phyloP scores from a whole-genome alignment of 1,140 invertebrate species.

The Orchestia grillus region DNA sequence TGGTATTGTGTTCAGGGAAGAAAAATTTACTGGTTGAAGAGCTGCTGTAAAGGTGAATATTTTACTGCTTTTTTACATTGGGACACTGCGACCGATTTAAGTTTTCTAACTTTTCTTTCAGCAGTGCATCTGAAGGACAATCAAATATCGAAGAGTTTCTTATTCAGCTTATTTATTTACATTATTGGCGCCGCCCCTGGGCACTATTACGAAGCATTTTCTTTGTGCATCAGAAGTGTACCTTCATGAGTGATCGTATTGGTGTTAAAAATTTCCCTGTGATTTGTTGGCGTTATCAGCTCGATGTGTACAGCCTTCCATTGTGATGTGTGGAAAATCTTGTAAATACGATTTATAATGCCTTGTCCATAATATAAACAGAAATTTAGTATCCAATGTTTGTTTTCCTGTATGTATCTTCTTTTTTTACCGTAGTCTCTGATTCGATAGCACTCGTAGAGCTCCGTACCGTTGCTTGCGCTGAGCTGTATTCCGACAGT shows the following conservation, averaged over 20 bases:
- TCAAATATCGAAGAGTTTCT: background rate
- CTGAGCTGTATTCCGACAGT: background rate
- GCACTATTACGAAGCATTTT: background rate
- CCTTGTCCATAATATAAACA: conserved; percentile 44
- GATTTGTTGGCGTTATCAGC: conserved; percentile 18
- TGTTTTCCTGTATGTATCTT: background rate
- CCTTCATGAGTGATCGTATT: background rate
- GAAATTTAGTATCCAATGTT: conserved; percentile 1
- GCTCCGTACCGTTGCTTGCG: background rate
- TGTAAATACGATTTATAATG: conserved; percentile 54
- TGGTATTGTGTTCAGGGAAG: background rate
- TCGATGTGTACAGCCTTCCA: conserved; percentile 25
- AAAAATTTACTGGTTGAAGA: background rate
- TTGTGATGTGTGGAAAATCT: conserved; percentile 27
- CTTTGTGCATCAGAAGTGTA: background rate
- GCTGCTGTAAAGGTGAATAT: background rate
- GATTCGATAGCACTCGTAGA: background rate
- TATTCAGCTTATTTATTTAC: background rate
- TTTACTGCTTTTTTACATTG: background rate
- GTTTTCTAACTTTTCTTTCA: background rate
- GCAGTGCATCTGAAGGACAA: background rate
- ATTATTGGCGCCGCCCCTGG: background rate
- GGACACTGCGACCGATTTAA: background rate
- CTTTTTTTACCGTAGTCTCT: background rate
- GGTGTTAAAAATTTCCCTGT: conserved; percentile 25